Evolutionary conservation across 2,888 invertebrate genomes (phyloP).

Genomic region (Neria commutata): DNA sequence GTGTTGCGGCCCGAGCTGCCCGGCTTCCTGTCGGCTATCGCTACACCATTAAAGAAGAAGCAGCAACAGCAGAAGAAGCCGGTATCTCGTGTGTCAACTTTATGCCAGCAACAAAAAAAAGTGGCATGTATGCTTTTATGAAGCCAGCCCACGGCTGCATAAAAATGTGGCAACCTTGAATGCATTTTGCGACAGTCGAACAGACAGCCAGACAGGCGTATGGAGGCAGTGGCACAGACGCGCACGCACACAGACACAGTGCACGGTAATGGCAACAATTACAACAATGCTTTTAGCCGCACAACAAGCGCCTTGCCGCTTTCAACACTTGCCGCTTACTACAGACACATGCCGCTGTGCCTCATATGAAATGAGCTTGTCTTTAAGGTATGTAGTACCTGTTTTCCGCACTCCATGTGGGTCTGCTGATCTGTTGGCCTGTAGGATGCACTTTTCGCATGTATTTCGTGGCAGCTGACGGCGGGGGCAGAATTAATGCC

Average conservation of each 20-base stretch:
- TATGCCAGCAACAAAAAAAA: no score
- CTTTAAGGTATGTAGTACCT: conserved; percentile 6
- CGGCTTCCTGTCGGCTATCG: no score
- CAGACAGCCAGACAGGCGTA: no score
- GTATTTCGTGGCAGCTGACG: no score
- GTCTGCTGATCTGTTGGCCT: neutral
- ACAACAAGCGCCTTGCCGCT: conserved; percentile 7
- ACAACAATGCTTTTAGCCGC: no score
- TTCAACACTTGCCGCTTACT: conserved; percentile 14
- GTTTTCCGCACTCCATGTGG: conserved; percentile 1
- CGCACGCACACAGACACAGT: neutral
- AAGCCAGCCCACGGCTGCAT: no score
- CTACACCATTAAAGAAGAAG: no score
- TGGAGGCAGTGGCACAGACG: neutral
- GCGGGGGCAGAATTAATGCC: no score
- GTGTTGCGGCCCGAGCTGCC: no score
- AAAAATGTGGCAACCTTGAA: conserved; percentile 1
- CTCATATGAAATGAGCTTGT: neutral
- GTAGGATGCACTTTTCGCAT: neutral
- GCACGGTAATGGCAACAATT: neutral
- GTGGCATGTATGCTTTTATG: no score
- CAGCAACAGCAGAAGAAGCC: no score
- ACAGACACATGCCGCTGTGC: neutral
- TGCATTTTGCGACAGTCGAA: neutral
- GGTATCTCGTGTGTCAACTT: no score